phyloP scores from a whole-genome alignment of 1,140 invertebrate species.

The Phthorimaea operculella region DNA sequence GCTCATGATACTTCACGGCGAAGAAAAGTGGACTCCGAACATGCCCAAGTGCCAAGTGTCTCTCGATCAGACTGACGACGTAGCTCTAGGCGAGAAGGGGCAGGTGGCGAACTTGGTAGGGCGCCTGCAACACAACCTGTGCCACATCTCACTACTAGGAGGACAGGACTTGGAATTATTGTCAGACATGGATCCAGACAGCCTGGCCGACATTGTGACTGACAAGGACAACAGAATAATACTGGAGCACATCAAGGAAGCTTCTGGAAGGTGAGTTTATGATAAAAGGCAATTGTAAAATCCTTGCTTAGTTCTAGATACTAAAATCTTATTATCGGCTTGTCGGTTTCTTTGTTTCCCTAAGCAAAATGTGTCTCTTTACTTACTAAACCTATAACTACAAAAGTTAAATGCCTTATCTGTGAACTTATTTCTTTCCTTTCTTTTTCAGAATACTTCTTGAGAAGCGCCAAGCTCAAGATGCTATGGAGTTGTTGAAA shows the following conservation, averaged over 20 bases:
- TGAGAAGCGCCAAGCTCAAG: slow-evolving; percentile 84
- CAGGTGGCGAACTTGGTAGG: slow-evolving; percentile 75
- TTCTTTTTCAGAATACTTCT: slow-evolving; percentile 70
- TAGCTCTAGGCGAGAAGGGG: slow-evolving; percentile 65
- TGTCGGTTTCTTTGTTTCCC: too few relatives aligned
- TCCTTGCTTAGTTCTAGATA: too few relatives aligned
- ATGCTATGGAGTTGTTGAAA: slow-evolving; percentile 82
- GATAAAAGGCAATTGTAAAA: too few relatives aligned
- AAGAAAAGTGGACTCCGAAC: slow-evolving; percentile 77
- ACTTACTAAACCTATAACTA: too few relatives aligned
- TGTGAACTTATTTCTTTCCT: not conserved
- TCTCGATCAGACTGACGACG: slow-evolving; percentile 76
- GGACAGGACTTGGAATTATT: slow-evolving; percentile 82
- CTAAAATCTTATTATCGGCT: too few relatives aligned
- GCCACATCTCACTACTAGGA: slow-evolving; percentile 83
- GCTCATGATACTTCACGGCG: slow-evolving; percentile 80
- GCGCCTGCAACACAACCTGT: slow-evolving; percentile 79
- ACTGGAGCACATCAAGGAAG: slow-evolving; percentile 84
- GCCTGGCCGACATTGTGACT: slow-evolving; percentile 79
- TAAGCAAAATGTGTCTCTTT: too few relatives aligned
- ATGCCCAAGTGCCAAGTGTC: slow-evolving; percentile 69
- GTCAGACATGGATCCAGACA: slow-evolving; percentile 88
- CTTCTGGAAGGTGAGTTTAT: slow-evolving; percentile 74
- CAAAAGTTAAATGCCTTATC: too few relatives aligned
- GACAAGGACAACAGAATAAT: slow-evolving; percentile 81